Base-by-base conservation (phyloP, 2,113 vertebrate species). In the Oncorhynchus keta region DNA sequence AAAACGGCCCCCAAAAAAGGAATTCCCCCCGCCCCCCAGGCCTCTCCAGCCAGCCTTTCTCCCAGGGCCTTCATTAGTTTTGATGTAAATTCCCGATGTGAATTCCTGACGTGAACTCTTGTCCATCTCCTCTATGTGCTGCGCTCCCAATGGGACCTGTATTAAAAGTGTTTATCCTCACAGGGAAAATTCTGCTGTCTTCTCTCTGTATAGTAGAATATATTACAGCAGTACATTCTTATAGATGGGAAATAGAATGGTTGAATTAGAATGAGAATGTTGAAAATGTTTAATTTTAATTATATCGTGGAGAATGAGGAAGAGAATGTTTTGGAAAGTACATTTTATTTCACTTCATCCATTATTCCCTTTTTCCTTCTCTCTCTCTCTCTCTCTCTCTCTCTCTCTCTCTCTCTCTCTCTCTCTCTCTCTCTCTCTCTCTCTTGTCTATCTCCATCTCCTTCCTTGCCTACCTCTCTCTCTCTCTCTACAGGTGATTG, bases 401-500 rank as follows among this genome's bases (percentile, higher is more conserved):
- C 28, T 30, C 28, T 30, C 28, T 4, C 0, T 30, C 3, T 30
- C 30, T 30, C 4, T 30, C 30, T 30, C 4, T 4, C 4, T 30
- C 30, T 30, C 28, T 30, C 28, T 30, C 28, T 30, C 24, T 24
- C 28, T 30, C 28, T 30, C 28, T 30, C 28, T 30, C 28, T 30
- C 28, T 30, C 28, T 4, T 24, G 24, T 24, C 0, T 30, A 30
- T 30, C 30, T 30, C 30, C 30, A 32, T 32, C 30, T 32, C 30
- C 30, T 5, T 32, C 30, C 30, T 32, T 32, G 4, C 30, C 4
- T 4, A 5, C 4, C 30, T 32, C 30, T 32, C 30, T 26, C 26
- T 35, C 8, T 39, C 35, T 45, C 39, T 45, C 9, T 45, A 45
- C 88, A 99, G 98, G 97, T 99, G 85, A 97, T 99, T 79, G 98